Base-by-base conservation (phyloP, 1,140 invertebrate genomes). In the Eurosta solidaginis region DNA sequence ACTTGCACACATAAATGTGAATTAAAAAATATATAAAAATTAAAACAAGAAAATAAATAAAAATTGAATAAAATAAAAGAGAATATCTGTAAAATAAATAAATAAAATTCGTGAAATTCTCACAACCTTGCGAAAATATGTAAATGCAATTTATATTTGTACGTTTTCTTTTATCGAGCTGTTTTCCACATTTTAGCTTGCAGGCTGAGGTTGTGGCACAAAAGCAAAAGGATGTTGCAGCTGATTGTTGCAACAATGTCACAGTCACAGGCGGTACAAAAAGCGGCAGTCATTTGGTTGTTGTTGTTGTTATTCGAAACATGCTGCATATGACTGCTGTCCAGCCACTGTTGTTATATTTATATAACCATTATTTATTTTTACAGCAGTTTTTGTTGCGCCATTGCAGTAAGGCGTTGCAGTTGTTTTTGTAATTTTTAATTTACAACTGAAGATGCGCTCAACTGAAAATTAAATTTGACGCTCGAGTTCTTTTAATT, bases 381-480 rank as follows among this genome's bases (percentile, higher is more conserved):
- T 42, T 68, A n/a, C 59, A 17, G n/a, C n/a, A n/a, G n/a, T n/a
- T n/a, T n/a, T 33, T 52, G 9, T 52, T 52, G 3, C 59, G 12
- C 9, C 25, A 54, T 54, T 42, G n/a, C n/a, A n/a, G n/a, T n/a
- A n/a, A 40, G 4, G 1, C 33, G 40, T 68, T 68, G 33, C 59
- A 33, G 33, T 68, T 68, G 59, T 68, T 68, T 0, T 20, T 68
- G 59, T 68, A 68, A 68, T 68, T 68, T 68, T 68, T 68, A 68
- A 68, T 68, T 68, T 68, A 68, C 59, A 68, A 68, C 59, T 42
- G 59, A 68, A 68, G 59, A 68, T 68, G 59, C 59, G 59, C 59
- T 68, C 59, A 68, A 68, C 59, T 68, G 59, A 68, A 68, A 68
- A 68, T 68, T 68, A 68, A 68, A 68, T 68, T 68, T 68, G 59